Evolutionary conservation across 2,113 vertebrate species (phyloP), one percentile per base, ranked within the genome.

Genomic region (Pimephales promelas): DNA sequence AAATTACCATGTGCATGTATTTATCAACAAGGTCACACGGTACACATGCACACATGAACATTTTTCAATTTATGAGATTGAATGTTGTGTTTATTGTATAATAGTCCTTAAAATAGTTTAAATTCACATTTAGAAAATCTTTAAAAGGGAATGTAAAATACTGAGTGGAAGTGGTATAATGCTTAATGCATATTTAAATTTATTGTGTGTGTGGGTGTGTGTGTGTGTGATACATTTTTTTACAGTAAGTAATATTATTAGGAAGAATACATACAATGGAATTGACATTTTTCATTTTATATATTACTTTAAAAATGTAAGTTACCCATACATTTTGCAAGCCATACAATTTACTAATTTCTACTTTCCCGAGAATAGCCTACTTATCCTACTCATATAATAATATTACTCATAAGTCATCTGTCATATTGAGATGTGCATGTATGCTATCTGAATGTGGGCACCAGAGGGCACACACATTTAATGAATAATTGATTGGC

Each of bases 401-500:
- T 24, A 13, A 40, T 22, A 36, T 6, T 47, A 10, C 45, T 26
- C 8, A 74, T 5, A 36, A 36, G 36, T 40, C 36, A 40, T 40
- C 36, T 3, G 36, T 11, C 34, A 43, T 61, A 43, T 71, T 73
- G 47, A 45, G 6, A 24, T 64, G n/a, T 78, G 16, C 1, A 0
- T 45, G 36, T 22, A 47, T 68, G 70, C 71, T 40, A 54, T 54
- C 43, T 79, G 26, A 66, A 45, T 22, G 36, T 26, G 22, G 45
- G 9, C 79, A 10, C 62, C 76, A 78, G 78, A 87, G 64, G 72
- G 72, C 83, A 72, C 26, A 52, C 49, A 81, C 62, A 34, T 40
- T 78, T 68, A 56, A 81, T 81, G 45, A 81, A 87, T 75, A 40
- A 75, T 52, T 43, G 78, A 81, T 72, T 74, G 40, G 45, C 6